Conservation (phyloP, 2,797 vertebrate species). For the Notoglanidium macrostoma region DNA sequence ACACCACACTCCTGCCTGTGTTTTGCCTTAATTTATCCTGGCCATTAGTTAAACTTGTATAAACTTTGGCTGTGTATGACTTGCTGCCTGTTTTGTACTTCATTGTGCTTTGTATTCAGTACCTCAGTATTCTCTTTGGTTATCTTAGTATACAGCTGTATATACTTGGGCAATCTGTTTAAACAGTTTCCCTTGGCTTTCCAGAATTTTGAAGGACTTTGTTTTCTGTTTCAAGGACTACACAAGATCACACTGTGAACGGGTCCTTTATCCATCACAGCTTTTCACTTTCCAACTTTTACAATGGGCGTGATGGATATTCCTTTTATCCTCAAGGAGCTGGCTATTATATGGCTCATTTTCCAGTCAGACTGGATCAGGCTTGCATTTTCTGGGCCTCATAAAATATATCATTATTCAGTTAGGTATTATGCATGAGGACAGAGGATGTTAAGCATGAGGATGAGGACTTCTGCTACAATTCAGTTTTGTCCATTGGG, state of each 20-base stretch:
- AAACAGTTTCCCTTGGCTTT: background rate
- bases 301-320: background rate
- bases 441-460: constrained; percentile 1
- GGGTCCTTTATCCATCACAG: background rate
- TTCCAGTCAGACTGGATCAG: background rate
- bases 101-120: background rate
- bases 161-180: background rate
- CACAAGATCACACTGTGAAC: background rate
- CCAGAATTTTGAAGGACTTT: background rate
- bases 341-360: constrained; percentile 28
- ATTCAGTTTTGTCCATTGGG: background rate
- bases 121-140: background rate
- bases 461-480: background rate
- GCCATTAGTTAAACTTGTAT: background rate
- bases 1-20: background rate
- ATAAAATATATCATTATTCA: constrained; percentile 30
- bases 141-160: background rate
- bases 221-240: constrained; percentile 7
- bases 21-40: background rate
- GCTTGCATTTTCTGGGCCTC: constrained; percentile 13
- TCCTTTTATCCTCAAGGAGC: constrained; percentile 10
- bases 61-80: background rate
- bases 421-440: constrained; percentile 3
- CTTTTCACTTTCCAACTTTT: background rate
- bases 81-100: background rate